Base-by-base conservation (phyloP, 2,113 vertebrate species). In the Numenius arquata region DNA sequence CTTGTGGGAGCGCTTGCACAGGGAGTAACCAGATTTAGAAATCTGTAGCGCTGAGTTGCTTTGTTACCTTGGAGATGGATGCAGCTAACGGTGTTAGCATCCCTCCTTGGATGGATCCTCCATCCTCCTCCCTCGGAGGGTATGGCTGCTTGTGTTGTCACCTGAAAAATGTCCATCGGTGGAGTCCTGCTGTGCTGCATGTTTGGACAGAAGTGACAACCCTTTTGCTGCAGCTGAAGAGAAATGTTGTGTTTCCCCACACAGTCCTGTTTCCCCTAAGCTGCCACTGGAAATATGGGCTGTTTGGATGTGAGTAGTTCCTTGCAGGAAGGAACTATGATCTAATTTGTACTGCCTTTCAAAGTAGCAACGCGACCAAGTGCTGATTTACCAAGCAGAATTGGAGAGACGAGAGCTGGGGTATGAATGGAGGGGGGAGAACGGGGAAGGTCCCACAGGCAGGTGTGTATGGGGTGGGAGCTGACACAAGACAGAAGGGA, bases 31-130 rank as follows among this genome's bases (percentile, higher is more conserved):
- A 77, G 83, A 95, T 94, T 88, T 90, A 93, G 94, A 62, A 90
- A 14, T 26, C 21, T 48, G 75, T 50, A 92, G 92, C 90, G 20
- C 19, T 72, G 94, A 58, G 92, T 81, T 92, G 90, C 62, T 74
- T 38, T 77, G 96, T 97, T 97, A 59, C 96, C 96, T 53, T 95
- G 96, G 96, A 97, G 96, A 95, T 97, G 90, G 83, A 85, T 52
- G 25, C 82, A 90, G 92, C 67, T 75, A 20, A 1, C 66, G 52
- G 85, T 15, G 1, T 13, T 2, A 41, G 90, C 82, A 25, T 73
- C 94, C 52, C 67, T 40, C 20, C 84, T 30, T 6, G 53, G 29
- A 29, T 55, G 53, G 53, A 55, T 30, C 53, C 53, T 55, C 53
- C 53, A 55, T 17, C 53, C 53, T 53, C 52, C 82, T 43, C 7